Evolutionary conservation across 2,113 vertebrate genomes (phyloP), one percentile per base, ranked within the genome.

Genomic region (Bucco capensis): DNA sequence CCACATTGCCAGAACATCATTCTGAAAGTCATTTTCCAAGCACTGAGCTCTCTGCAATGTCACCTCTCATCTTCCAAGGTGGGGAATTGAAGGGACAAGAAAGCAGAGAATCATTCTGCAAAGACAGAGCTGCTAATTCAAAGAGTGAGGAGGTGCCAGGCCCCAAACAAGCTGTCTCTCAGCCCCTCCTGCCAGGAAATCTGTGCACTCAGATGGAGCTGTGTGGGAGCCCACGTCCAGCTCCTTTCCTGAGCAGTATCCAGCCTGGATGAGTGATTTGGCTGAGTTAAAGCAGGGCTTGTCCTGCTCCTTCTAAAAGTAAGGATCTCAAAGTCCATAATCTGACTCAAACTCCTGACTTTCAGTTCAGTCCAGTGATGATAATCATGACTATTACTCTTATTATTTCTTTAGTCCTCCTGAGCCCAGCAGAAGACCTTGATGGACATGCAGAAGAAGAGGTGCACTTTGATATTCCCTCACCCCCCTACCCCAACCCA

Each of bases 1-100:
- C 93, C 90, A 93, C 56, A 96, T 95, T 96, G 94, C 87, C 89
- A 60, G 90, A 77, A 76, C 11, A 16, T 62, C 90, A 95, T 94
- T 87, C 94, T 95, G 93, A 95, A 95, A 95, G 95, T 92, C 90
- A 93, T 96, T 96, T 95, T 96, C 92, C 94, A 95, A 95, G 95
- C n/a, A 0, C 83, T 8, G 91, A 80, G 79, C 92, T 83, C 71
- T 92, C 71, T 0, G 10, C 94, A 95, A 95, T 93, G 96, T 94
- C 96, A 91, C 91, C 95, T 93, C 95, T 96, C 91, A 94, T 96
- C 96, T 95, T 91, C 86, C 84, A 86, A 95, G 90, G 92, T 92
- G 78, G 64, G 88, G 62, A 93, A 23, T 94, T n/a, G 89, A 88
- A 94, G 56, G 71, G 69, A 91, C 88, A 75, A 83, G 56, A 94